A percentile compares a stretch with the other conserved stretches of the same genome.
Evolutionary conservation across 2,888 invertebrate genomes (phyloP).

Genomic region (Macrosiphum euphorbiae): DNA sequence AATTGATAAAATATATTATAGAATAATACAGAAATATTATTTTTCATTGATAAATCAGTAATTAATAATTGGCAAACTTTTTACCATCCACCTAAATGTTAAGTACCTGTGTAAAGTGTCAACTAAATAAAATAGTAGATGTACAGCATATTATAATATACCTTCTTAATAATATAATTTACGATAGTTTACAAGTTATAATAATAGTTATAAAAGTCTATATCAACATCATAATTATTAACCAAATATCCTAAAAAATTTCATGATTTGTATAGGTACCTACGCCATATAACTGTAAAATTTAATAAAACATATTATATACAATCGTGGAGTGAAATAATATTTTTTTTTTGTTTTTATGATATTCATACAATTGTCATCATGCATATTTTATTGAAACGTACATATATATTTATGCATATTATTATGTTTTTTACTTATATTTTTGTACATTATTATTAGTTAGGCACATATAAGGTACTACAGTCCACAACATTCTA

Average conservation of each 20-base stretch:
- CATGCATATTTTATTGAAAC: not conserved
- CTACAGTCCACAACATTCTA: too few relatives aligned
- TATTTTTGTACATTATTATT: not conserved
- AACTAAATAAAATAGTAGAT: not conserved
- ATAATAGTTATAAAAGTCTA: not conserved
- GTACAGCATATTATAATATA: not conserved
- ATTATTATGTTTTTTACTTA: not conserved
- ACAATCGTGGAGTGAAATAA: not conserved
- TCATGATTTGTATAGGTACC: not conserved
- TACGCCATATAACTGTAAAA: not conserved
- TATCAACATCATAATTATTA: not conserved
- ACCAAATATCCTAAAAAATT: not conserved
- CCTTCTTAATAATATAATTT: not conserved
- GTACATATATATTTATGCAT: not conserved
- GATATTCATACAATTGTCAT: not conserved
- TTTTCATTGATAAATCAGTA: not conserved
- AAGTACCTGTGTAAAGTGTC: not conserved
- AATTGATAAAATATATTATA: not conserved
- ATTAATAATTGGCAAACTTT: not conserved
- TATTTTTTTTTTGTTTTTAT: not conserved
- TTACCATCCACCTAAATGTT: not conserved
- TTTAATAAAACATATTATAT: not conserved
- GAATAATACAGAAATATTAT: not conserved
- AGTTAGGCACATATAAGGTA: not conserved
- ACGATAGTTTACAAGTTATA: not conserved